A percentile compares a stretch with the other conserved stretches of the same genome.
Conservation (phyloP, 2,113 vertebrate species). For the Myiozetetes cayanensis region DNA sequence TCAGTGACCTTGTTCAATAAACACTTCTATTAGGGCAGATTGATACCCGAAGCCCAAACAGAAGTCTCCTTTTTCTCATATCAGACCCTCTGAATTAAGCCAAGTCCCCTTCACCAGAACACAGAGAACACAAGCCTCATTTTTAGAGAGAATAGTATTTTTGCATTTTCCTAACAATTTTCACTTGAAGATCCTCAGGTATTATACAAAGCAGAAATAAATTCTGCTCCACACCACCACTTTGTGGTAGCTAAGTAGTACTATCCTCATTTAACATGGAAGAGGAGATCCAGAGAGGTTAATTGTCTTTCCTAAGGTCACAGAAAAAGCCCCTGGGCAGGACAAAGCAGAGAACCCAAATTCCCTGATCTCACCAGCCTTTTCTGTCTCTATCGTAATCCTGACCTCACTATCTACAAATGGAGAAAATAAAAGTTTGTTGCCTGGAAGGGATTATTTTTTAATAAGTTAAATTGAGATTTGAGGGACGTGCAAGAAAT, state of each 20-base stretch:
- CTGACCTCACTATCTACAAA: neutral
- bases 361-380: slow-evolving; percentile 1
- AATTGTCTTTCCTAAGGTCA: slow-evolving; percentile 59
- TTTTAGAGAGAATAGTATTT: neutral
- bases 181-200: neutral
- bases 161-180: slow-evolving; percentile 8
- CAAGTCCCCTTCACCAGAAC: neutral
- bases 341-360: slow-evolving; percentile 31
- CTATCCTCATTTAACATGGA: slow-evolving; percentile 2
- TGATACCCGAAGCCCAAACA: neutral
- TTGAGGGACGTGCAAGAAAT: neutral
- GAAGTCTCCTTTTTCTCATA: neutral
- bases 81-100: neutral
- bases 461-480: neutral
- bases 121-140: neutral
- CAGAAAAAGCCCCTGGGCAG: slow-evolving; percentile 37
- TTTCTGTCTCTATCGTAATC: neutral
- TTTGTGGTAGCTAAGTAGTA: slow-evolving; percentile 39
- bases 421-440: slow-evolving; percentile 24
- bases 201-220: neutral
- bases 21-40: neutral
- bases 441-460: slow-evolving; percentile 1
- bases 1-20: slow-evolving; percentile 3
- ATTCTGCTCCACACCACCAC: slow-evolving; percentile 62
- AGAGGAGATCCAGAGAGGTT: slow-evolving; percentile 31